Evolutionary conservation across 1,140 invertebrate species (phyloP), one percentile per base, ranked within the genome.

Genomic region (Diachasmimorpha longicaudata): DNA sequence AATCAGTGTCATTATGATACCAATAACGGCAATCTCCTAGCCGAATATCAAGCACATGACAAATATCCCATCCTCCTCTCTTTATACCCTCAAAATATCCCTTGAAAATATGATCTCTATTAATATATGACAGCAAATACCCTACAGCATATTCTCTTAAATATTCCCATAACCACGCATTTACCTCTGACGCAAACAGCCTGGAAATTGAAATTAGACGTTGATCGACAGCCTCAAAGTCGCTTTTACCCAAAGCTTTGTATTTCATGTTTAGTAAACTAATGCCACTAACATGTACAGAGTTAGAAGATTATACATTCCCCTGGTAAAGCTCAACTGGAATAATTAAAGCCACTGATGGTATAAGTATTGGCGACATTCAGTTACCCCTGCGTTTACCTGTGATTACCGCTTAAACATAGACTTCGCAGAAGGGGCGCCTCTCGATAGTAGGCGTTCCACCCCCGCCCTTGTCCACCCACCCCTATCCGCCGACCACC

Each of bases 331-430:
- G 23, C 58, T 25, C 58, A 63, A 42, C 36, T 46, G 39, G 39
- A 44, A 71, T 70, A 76, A 70, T 71, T 71, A 48, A 69, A 68
- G 46, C 52, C 36, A 31, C 13, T 39, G 70, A 77, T 73, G 75
- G 66, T 39, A 77, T 73, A 68, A 77, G 75, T 68, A 72, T 68
- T 74, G 76, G 71, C 70, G 78, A 66, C 77, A 80, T 83, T 79
- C 76, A 72, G 70, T 77, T 81, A 74, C 44, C 39, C 39, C 77
- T 74, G 67, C 72, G 70, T 79, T 81, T 83, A 82, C 80, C 80
- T 77, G 73, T 83, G 81, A 83, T 83, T 83, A 81, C 69, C 78
- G 77, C 70, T 63, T 63, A 63, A 63, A 23, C 58, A 25, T 19
- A 63, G 58, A 23, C 58, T 63, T 63, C 21, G 58, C 23, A 25